Conservation (phyloP, 1,140 invertebrate species). For the Ridgeia piscesae region DNA sequence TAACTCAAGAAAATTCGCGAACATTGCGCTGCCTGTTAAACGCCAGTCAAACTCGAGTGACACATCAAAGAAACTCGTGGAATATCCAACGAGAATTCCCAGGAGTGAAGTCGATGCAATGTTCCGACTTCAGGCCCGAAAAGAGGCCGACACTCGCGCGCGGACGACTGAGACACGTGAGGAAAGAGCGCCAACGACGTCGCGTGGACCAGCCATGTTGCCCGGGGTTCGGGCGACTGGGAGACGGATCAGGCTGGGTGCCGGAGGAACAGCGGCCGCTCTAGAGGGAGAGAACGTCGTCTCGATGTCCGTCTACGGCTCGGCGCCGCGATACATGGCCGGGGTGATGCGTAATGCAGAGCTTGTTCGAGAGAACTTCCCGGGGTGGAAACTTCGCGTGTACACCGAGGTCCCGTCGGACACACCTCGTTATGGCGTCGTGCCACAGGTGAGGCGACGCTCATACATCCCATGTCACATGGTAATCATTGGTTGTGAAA, state of each 20-base stretch:
- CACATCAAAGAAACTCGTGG: not conserved
- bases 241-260: not conserved
- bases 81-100: not conserved
- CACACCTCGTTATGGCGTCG: slow-evolving; percentile 25
- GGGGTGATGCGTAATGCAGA: slow-evolving; percentile 27
- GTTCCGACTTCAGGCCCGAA: not conserved
- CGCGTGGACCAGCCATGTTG: not conserved
- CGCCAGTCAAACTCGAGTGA: not conserved
- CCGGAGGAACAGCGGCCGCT: not conserved
- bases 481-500: too few species aligned
- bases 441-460: not conserved
- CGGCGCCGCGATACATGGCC: slow-evolving; percentile 21
- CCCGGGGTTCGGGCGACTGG: not conserved
- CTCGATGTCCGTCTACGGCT: slow-evolving; percentile 30
- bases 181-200: not conserved
- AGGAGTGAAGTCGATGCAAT: not conserved
- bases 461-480: not conserved
- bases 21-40: not conserved
- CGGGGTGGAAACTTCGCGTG: slow-evolving; percentile 29
- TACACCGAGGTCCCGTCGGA: slow-evolving; percentile 27
- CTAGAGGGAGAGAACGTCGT: slow-evolving; percentile 21
- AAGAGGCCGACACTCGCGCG: not conserved
- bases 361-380: slow-evolving; percentile 28
- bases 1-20: not conserved
- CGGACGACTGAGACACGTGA: not conserved